Evolutionary conservation across 1,140 invertebrate genomes (phyloP), one percentile per base, ranked within the genome.

Genomic region (Euwallacea similis): DNA sequence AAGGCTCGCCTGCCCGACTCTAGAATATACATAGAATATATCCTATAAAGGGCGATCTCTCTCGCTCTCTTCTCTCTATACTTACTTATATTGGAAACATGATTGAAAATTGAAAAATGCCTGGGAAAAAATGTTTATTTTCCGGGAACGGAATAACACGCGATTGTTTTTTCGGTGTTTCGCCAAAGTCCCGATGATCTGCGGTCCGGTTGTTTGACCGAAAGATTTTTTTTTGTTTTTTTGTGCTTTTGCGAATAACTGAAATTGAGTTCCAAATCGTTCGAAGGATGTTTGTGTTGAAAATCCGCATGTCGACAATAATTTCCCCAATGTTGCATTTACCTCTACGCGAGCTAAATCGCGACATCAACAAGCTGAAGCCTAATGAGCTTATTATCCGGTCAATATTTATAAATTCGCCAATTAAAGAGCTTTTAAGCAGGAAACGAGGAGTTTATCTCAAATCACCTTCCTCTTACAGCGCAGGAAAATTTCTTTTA

Each of bases 1-100:
- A 75, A 64, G 53, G 66, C 50, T 42, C 69, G 69, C 69, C 50
- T 46, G 63, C 61, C 60, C 53, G 61, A 70, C 44, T 70, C 69
- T 66, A 66, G 69, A 71, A 71, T 71, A 71, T 66, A 65, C 69
- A 71, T 71, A 66, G 69, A 71, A 71, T 71, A 60, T 71, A 71
- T 60, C 50, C 47, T 70, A 70, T 70, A 70, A 70, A 70, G 68
- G 68, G 21, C 21, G 21, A 33, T 33, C 21, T 33, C 21, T 33
- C 21, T 33, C 21, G 21, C 21, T 33, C 21, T 70, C 68, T 70
- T 50, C 68, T 70, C 54, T 64, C 56, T 70, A 33, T 33, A 33
- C 21, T 33, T 33, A 70, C 68, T 70, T 70, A 70, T 70, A 70
- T 70, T 70, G 68, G 64, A 70, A 70, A 70, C 68, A 70, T 70